Evolutionary conservation across 2,797 vertebrate genomes (phyloP).

Genomic region (Sebastes reedi): DNA sequence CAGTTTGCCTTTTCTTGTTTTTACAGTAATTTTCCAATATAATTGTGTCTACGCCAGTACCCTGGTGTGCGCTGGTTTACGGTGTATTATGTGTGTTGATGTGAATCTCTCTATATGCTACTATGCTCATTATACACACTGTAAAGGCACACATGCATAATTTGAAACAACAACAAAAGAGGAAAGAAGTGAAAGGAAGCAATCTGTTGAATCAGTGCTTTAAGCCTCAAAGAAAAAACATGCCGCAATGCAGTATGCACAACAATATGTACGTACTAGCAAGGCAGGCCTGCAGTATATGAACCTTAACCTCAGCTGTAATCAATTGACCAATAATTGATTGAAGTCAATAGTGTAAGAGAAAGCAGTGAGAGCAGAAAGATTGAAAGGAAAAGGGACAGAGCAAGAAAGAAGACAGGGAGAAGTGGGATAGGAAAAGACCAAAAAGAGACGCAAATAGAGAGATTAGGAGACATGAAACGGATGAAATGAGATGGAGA

Average conservation of each 20-base stretch:
- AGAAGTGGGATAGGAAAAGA: neutral
- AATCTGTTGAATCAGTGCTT: neutral
- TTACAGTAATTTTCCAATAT: too few relatives aligned
- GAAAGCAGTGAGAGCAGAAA: neutral
- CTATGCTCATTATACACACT: neutral
- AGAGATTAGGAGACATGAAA: conserved; percentile 23
- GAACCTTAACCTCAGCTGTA: conserved; percentile 10
- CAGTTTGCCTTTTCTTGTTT: too few relatives aligned
- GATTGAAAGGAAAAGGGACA: neutral
- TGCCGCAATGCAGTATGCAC: neutral
- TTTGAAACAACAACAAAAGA: neutral
- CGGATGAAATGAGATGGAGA: conserved; percentile 20
- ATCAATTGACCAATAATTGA: conserved; percentile 46
- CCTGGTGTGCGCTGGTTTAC: too few relatives aligned
- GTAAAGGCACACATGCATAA: neutral
- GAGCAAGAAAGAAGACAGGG: neutral
- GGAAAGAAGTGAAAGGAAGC: neutral
- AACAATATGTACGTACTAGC: neutral
- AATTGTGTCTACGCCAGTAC: too few relatives aligned
- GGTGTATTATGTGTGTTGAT: neutral
- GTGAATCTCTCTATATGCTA: neutral
- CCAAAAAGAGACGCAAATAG: conserved; percentile 4
- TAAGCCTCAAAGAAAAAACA: neutral
- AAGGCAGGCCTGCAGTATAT: neutral
- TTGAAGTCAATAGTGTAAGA: conserved; percentile 18